Base-by-base conservation (phyloP, 2,888 invertebrate genomes). In the Athalia cordata region DNA sequence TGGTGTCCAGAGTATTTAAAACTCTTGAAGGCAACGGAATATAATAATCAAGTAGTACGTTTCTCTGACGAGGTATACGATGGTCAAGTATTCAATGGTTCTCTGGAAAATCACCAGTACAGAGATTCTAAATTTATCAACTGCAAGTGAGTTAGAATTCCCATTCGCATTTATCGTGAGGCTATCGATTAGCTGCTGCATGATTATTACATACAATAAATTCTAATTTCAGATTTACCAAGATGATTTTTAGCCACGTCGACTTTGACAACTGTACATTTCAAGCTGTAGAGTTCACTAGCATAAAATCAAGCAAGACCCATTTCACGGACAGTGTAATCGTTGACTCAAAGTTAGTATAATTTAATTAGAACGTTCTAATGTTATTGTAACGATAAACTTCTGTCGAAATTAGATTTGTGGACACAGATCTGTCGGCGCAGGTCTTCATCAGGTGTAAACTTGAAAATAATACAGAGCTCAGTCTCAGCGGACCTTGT, bases 201-300 rank as follows among this genome's bases (percentile, higher is more conserved):
- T 29, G 2, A 70, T n/a, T n/a, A 4, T 6, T 50, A 68, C 59
- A 43, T 55, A n/a, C 15, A 13, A 15, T 59, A 47, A 13, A 9
- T 57, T 43, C 45, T 65, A 77, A 78, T 87, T 85, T 77, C 81
- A 88, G 88, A 29, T 95, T 95, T 87, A 91, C 92, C 29, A 93
- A 94, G 83, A 91, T 95, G 89, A 90, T 94, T 82, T 91, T 96
- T 88, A 95, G 93, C 80, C 95, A 95, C 84, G 94, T 95, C 29
- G 91, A 93, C 79, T 96, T 96, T 88, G 90, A 91, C 82, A 94
- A 94, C 85, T 95, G 95, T 86, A 92, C 93, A 5, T 94, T 96
- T 86, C 90, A 91, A n/a, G 93, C 93, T 64, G 93, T 93, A 4
- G 93, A 94, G 82, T 94, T 96, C 86, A 92, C 93, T 50, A 95